Evolutionary conservation across 2,888 invertebrate species (phyloP).

Genomic region (Aspidiotus destructor): DNA sequence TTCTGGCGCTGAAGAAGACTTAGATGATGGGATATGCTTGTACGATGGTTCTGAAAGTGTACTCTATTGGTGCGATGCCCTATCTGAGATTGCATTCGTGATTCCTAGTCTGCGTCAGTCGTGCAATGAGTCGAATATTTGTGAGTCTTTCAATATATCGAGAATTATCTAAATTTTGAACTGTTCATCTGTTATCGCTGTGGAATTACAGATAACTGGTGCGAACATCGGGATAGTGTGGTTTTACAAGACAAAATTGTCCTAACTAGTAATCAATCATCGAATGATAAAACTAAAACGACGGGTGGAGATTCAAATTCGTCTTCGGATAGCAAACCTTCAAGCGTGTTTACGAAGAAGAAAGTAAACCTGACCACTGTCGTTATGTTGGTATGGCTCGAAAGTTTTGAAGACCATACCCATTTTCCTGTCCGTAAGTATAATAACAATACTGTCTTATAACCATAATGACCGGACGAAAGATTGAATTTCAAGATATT

Average conservation of each 20-base stretch:
- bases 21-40: conserved; percentile 54
- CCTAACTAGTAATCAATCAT: background rate
- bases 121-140: background rate
- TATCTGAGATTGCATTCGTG: conserved; percentile 88
- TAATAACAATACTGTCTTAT: conserved; percentile 3
- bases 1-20: background rate
- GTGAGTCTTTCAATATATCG: too few relatives aligned
- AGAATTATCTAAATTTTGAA: too few relatives aligned
- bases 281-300: conserved; percentile 25
- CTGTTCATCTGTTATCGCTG: too few relatives aligned
- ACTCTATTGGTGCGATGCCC: conserved; percentile 91
- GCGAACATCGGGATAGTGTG: conserved; percentile 20
- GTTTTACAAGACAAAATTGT: background rate
- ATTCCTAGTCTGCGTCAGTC: conserved; percentile 52
- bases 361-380: conserved; percentile 51
- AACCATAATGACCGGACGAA: too few relatives aligned
- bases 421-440: conserved; percentile 72
- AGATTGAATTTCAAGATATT: too few relatives aligned
- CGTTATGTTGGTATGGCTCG: conserved; percentile 90
- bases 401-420: conserved; percentile 85
- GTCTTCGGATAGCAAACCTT: conserved; percentile 22
- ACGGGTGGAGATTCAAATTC: conserved; percentile 31
- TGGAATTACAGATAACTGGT: conserved; percentile 12
- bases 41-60: conserved; percentile 79
- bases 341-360: conserved; percentile 25